Base-by-base conservation (phyloP, 35 echinoderm and acorn worm species). In the Anneissia japonica region DNA sequence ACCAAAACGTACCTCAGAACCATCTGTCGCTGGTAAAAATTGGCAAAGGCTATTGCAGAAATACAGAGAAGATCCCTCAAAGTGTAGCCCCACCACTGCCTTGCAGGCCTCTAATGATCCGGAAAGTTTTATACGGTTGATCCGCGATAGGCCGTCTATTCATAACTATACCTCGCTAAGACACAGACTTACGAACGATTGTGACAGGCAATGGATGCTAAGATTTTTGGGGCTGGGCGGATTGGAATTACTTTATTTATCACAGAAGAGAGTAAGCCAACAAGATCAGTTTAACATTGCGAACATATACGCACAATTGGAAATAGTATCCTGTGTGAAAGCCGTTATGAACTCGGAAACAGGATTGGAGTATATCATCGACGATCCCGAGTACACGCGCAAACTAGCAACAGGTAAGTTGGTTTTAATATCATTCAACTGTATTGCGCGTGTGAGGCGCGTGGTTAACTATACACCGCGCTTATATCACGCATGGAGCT, bases 381-480 rank as follows among this genome's bases (percentile, higher is more conserved):
- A 93, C 14, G 87, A 93, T 82, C 72, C 82, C 36, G 92, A 93
- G 79, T 93, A 86, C 46, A 84, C 82, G 13, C 87, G 87, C 38
- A 93, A 93, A 72, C 82, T 93, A 72, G 92, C 92, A 76, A 93
- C 88, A 86, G 92, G 92, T 93, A 75, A 93, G 92, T 81, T 74
- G 5, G 19, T n/a, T n/a, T n/a, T n/a, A n/a, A n/a, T n/a, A n/a
- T n/a, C n/a, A n/a, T n/a, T n/a, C n/a, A n/a, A n/a, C n/a, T n/a
- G n/a, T n/a, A n/a, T n/a, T n/a, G n/a, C n/a, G n/a, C n/a, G n/a
- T n/a, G n/a, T n/a, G n/a, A n/a, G n/a, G n/a, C n/a, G n/a, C n/a
- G n/a, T n/a, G n/a, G n/a, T n/a, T n/a, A n/a, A n/a, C n/a, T n/a
- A n/a, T n/a, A n/a, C n/a, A n/a, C n/a, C n/a, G n/a, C n/a, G n/a